Evolutionary conservation across 2,888 invertebrate genomes (phyloP).

Genomic region (Deilephila porcellus): DNA sequence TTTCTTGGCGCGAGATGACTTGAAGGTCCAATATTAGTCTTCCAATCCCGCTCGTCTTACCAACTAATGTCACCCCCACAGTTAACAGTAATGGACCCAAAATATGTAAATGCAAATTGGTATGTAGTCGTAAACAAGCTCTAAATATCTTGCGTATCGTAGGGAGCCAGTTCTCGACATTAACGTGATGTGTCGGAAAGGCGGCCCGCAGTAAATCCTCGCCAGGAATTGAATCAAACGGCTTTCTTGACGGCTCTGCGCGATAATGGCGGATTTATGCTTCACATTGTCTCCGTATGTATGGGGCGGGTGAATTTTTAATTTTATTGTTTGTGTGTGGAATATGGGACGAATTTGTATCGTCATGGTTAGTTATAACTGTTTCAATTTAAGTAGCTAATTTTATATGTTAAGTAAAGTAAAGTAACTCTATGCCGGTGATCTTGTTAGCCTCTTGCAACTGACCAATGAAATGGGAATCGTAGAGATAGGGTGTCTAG

Average conservation of each 20-base stretch:
- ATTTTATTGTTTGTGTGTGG: conserved; percentile 45
- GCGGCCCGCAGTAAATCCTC: conserved; percentile 43
- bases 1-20: too few relatives aligned
- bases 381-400: too few relatives aligned
- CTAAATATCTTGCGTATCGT: conserved; percentile 35
- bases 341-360: neutral
- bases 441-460: too few relatives aligned
- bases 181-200: conserved; percentile 47
- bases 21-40: neutral
- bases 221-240: conserved; percentile 76
- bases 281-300: conserved; percentile 59
- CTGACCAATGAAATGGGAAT: too few relatives aligned
- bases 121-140: neutral
- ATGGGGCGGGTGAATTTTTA: conserved; percentile 50
- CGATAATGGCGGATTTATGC: conserved; percentile 77
- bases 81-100: neutral
- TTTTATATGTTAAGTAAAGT: too few relatives aligned
- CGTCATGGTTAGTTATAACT: neutral
- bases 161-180: conserved; percentile 38
- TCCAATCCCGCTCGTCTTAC: neutral
- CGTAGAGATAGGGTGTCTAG: too few relatives aligned
- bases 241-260: conserved; percentile 61
- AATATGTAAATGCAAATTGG: conserved; percentile 3
- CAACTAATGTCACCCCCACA: neutral
- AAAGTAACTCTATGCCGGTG: too few relatives aligned